Conservation (phyloP, 2,888 invertebrate genomes). For the Nomada fabriciana region DNA sequence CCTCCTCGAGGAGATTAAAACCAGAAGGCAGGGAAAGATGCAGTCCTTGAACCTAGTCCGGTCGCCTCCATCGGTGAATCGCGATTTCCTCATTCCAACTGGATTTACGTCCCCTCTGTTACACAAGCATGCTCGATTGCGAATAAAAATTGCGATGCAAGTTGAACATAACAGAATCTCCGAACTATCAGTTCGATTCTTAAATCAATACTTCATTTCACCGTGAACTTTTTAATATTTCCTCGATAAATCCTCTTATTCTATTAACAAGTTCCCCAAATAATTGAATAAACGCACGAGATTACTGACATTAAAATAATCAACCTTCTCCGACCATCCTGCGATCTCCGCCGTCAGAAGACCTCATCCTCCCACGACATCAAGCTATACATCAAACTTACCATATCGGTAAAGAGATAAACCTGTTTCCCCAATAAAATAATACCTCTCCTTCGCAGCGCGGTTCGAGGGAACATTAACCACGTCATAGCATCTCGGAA, state of each 20-base stretch:
- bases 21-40: conserved; percentile 1
- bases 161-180: neutral
- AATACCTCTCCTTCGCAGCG: neutral
- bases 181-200: neutral
- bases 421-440: conserved; percentile 8
- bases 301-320: too few species aligned
- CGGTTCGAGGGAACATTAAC: conserved; percentile 5
- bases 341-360: neutral
- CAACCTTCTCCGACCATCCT: too few species aligned
- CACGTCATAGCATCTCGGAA: neutral
- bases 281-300: too few species aligned
- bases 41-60: conserved; percentile 62
- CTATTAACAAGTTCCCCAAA: too few species aligned
- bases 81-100: conserved; percentile 58
- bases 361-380: neutral
- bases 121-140: conserved; percentile 17
- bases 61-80: conserved; percentile 43
- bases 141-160: neutral
- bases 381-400: neutral
- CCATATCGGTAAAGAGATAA: neutral
- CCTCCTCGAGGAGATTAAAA: conserved; percentile 58
- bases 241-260: too few species aligned
- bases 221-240: too few species aligned
- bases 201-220: too few species aligned
- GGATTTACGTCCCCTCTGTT: conserved; percentile 57